phyloP scores from a whole-genome alignment of 2,888 invertebrate genomes.

The Ypsolopha sequella region DNA sequence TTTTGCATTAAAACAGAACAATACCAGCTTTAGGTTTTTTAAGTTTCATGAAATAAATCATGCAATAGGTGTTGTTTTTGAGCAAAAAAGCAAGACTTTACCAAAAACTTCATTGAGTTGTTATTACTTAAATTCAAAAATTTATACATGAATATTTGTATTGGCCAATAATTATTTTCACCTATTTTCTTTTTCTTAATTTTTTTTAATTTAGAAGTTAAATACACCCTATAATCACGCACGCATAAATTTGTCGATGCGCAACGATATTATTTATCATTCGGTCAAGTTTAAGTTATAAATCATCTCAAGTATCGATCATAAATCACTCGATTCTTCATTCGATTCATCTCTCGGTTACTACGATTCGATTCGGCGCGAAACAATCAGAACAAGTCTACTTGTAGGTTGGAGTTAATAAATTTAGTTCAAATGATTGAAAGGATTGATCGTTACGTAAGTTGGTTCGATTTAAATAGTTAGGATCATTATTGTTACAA shows the following conservation, averaged over 20 bases:
- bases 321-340: slow-evolving; percentile 58
- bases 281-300: slow-evolving; percentile 40
- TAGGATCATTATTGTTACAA: too few relatives aligned
- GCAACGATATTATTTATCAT: slow-evolving; percentile 24
- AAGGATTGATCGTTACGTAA: not conserved
- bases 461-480: too few relatives aligned
- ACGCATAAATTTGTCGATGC: not conserved
- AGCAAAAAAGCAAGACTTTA: too few relatives aligned
- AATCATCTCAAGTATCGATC: slow-evolving; percentile 43
- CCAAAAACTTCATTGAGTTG: too few relatives aligned
- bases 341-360: slow-evolving; percentile 44
- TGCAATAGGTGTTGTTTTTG: too few relatives aligned
- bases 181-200: too few relatives aligned
- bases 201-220: not conserved
- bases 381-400: slow-evolving; percentile 18
- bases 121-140: too few relatives aligned
- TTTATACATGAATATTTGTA: too few relatives aligned
- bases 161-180: too few relatives aligned
- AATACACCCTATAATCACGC: not conserved
- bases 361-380: slow-evolving; percentile 34
- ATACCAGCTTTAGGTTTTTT: too few relatives aligned
- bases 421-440: slow-evolving; percentile 16
- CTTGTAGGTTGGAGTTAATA: slow-evolving; percentile 36
- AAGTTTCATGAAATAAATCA: too few relatives aligned
- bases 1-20: too few relatives aligned